Conservation (phyloP, 2,888 invertebrate species). For the Platerodrilus igneus region DNA sequence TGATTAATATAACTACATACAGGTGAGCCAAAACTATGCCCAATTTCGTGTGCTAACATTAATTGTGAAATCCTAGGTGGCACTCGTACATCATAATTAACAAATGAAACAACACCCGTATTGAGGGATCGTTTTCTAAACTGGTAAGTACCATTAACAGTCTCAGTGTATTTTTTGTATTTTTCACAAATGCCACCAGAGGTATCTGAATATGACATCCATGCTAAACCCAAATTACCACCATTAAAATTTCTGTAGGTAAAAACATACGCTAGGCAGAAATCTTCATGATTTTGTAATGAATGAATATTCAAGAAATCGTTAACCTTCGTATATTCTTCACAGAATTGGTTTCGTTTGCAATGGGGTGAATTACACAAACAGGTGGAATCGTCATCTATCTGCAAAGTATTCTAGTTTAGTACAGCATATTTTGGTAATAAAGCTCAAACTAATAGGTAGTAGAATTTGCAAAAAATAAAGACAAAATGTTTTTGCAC, state of each 20-base stretch:
- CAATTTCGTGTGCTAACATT: conserved; percentile 96
- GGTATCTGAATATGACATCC: conserved; percentile 97
- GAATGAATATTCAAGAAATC: conserved; percentile 98
- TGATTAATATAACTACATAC: conserved; percentile 53
- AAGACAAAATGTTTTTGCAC: background rate
- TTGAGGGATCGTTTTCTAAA: conserved; percentile 92
- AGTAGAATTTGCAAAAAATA: conserved; percentile 1
- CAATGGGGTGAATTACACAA: conserved; percentile 56
- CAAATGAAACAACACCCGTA: conserved; percentile 98
- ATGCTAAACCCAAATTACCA: conserved; percentile 95
- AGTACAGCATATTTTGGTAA: too few relatives aligned
- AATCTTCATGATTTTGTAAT: conserved; percentile 93
- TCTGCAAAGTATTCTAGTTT: conserved; percentile 58
- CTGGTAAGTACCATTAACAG: conserved; percentile 89
- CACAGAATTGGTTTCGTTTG: conserved; percentile 84
- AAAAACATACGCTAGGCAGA: conserved; percentile 99
- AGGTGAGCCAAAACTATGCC: conserved; percentile 98
- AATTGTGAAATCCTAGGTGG: conserved; percentile 97
- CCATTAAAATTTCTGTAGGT: conserved; percentile 97
- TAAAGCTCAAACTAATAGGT: too few relatives aligned
- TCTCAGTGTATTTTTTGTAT: conserved; percentile 95
- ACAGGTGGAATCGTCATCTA: conserved; percentile 83
- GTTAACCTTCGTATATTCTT: conserved; percentile 97
- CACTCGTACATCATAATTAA: conserved; percentile 95
- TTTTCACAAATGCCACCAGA: conserved; percentile 99